Evolutionary conservation across 2,113 vertebrate species (phyloP), one percentile per base, ranked within the genome.

Genomic region (Mungos mungo): DNA sequence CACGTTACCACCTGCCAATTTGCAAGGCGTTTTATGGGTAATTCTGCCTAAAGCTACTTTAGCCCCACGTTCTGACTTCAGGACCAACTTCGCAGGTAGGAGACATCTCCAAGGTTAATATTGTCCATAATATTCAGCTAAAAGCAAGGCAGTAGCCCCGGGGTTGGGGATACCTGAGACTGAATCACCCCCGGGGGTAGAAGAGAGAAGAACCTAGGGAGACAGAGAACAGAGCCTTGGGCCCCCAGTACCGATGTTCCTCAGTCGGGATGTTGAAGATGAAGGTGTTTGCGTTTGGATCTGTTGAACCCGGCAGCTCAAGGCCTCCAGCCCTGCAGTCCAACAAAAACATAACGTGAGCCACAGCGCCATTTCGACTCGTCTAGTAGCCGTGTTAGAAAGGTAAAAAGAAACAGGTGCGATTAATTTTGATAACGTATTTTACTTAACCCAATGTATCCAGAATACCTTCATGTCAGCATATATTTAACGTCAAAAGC

Each of bases 261-360:
- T 41, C 15, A 81, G 23, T 69, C 41, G 7, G 0, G 57, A 2
- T 11, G 57, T 18, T 11, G 21, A 3, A 35, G 23, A 50, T 35
- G 69, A 63, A 63, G 68, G 10, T 0, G 5, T 63, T 47, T 38
- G 4, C 50, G 0, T 7, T 52, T 45, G 83, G 18, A 41, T 4
- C 29, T 7, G 45, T 5, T 9, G 60, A 12, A n/a, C 3, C 11
- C 4, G 10, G 47, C 2, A 3, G 14, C 71, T 52, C 18, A 54
- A 18, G 11, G 21, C 57, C 29, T 7, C 16, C 27, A 9, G 5
- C 0, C 2, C 3, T 5, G 1, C 27, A 2, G 0, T 50, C 35
- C 69, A 41, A 57, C 12, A 63, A 86, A 94, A 60, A 18, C 33
- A 6, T 3, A 35, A 10, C 10, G 0, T 1, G 18, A 25, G 18